These are phyloP conservation scores for Leptinotarsa tumamoca DNA, from an alignment of 2,888 invertebrate genomes.

Conservation along the genomic window DNA sequence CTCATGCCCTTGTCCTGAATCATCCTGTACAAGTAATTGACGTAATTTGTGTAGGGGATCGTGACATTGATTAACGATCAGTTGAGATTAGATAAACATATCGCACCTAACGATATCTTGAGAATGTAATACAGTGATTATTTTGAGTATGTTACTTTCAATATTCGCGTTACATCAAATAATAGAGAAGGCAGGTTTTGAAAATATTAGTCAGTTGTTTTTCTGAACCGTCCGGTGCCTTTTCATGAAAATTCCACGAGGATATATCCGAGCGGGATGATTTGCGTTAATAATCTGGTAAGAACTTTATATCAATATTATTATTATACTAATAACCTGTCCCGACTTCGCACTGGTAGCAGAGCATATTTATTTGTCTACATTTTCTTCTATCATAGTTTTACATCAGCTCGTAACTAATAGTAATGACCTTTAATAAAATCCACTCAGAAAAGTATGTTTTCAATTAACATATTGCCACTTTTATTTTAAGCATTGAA, in stretches of 20 bases:
- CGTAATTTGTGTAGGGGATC: background rate
- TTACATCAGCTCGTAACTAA: too few relatives aligned
- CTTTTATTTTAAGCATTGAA: too few relatives aligned
- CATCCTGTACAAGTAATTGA: background rate
- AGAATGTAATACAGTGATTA: background rate
- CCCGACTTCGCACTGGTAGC: too few relatives aligned
- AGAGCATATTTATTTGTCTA: too few relatives aligned
- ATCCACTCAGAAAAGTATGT: too few relatives aligned
- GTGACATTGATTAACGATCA: background rate
- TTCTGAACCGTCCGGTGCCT: background rate
- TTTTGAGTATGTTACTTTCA: conserved; percentile 1
- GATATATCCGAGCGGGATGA: background rate
- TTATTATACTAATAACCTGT: too few relatives aligned
- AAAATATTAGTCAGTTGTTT: background rate
- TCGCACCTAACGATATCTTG: conserved; percentile 9
- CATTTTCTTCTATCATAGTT: too few relatives aligned
- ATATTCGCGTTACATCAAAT: background rate
- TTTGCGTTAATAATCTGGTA: background rate
- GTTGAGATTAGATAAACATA: conserved; percentile 15
- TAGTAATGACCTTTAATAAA: too few relatives aligned
- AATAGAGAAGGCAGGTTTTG: background rate
- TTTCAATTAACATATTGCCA: too few relatives aligned
- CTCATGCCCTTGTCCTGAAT: too few relatives aligned
- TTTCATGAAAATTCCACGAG: background rate
- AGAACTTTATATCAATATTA: background rate